phyloP scores from a whole-genome alignment of 2,888 invertebrate genomes.

The Eupelmus urozonus region DNA sequence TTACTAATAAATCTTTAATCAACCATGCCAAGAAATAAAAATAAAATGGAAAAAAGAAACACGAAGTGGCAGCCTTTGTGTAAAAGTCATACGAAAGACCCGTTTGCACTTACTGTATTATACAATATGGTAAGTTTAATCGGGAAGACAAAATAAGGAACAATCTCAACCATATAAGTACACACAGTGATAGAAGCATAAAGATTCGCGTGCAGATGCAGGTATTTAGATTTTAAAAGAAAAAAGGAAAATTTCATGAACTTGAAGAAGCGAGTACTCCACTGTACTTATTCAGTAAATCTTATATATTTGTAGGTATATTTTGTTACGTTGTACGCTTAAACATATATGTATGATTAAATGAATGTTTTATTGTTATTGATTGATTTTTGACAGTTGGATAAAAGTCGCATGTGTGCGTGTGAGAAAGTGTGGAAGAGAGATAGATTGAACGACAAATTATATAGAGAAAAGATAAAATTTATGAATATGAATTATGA shows the following conservation, averaged over 20 bases:
- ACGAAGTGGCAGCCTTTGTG: constrained; percentile 16
- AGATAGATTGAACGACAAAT: constrained; percentile 44
- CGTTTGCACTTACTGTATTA: constrained; percentile 27
- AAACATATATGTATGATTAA: constrained; percentile 49
- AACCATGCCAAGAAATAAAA: constrained; percentile 37
- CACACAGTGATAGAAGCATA: constrained; percentile 52
- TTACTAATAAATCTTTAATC: not conserved
- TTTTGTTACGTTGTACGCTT: constrained; percentile 61
- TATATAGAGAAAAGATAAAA: constrained; percentile 48
- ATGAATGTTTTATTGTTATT: constrained; percentile 58
- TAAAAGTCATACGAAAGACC: constrained; percentile 19
- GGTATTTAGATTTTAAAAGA: constrained; percentile 40
- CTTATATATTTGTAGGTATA: constrained; percentile 55
- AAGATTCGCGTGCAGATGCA: constrained; percentile 43
- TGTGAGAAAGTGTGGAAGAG: constrained; percentile 16
- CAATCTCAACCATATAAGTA: constrained; percentile 49
- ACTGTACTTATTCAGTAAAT: constrained; percentile 56
- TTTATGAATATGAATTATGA: constrained; percentile 57
- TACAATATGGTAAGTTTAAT: constrained; percentile 44
- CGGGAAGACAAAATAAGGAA: constrained; percentile 41
- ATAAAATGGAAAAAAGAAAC: constrained; percentile 16
- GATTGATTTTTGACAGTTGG: constrained; percentile 44
- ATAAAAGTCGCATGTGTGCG: constrained; percentile 13
- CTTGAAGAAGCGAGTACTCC: constrained; percentile 41
- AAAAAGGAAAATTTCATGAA: constrained; percentile 33